These are phyloP conservation scores for Petrolisthes cinctipes DNA, from an alignment of 2,888 invertebrate species.

Conservation along the genomic window DNA sequence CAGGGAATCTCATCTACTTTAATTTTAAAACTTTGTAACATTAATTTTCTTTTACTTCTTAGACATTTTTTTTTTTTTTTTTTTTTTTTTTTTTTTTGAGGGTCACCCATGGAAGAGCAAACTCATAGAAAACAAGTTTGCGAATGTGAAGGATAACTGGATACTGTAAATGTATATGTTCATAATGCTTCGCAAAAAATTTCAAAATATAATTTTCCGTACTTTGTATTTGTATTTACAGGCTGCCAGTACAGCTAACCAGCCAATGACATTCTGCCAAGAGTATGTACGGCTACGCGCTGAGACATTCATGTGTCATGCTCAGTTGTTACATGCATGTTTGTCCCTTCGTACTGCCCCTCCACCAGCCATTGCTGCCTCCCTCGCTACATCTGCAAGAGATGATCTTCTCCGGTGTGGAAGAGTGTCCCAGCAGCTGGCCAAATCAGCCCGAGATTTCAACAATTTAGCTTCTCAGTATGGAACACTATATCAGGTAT, in stretches of 20 bases:
- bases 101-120: too few species aligned
- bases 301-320: conserved; percentile 65
- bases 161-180: background rate
- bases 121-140: too few species aligned
- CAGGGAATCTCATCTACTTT: too few species aligned
- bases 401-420: conserved; percentile 58
- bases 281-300: conserved; percentile 61
- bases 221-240: background rate
- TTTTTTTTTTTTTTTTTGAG: too few species aligned
- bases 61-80: too few species aligned
- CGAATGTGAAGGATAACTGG: background rate
- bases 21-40: too few species aligned
- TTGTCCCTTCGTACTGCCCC: conserved; percentile 87
- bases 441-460: conserved; percentile 82
- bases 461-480: conserved; percentile 81
- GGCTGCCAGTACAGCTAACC: conserved; percentile 55
- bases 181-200: too few species aligned
- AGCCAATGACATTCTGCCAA: conserved; percentile 62
- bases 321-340: conserved; percentile 79
- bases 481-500: conserved; percentile 78
- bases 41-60: too few species aligned
- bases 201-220: too few species aligned
- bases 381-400: conserved; percentile 42
- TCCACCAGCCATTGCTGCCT: conserved; percentile 85
- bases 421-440: conserved; percentile 71